Conservation (phyloP, 2,797 vertebrate genomes). For the Sebastes vulpes region DNA sequence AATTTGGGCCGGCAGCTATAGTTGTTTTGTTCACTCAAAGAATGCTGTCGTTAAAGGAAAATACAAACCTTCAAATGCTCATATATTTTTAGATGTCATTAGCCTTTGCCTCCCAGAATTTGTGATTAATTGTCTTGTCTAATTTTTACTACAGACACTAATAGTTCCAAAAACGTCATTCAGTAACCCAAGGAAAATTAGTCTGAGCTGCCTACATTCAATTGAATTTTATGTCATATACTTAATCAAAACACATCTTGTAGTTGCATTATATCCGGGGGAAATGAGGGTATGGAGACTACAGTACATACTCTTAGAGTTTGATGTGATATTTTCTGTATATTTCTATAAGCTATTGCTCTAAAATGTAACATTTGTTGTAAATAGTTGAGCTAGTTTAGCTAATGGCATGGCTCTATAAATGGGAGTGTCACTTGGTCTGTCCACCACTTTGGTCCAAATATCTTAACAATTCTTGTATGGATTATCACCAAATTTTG, state of each 20-base stretch:
- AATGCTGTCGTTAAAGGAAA: not conserved
- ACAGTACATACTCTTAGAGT: not conserved
- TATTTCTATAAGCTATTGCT: not conserved
- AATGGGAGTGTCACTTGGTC: not conserved
- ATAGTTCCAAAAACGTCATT: conserved; percentile 3
- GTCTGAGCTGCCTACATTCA: not conserved
- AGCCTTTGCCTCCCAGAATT: not conserved
- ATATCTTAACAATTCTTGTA: not conserved
- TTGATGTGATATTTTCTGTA: not conserved
- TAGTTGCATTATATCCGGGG: not conserved
- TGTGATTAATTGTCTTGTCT: conserved; percentile 4
- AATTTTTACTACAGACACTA: not conserved
- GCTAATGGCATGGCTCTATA: not conserved
- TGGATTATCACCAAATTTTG: not conserved
- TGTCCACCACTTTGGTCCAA: not conserved
- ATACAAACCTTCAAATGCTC: not conserved
- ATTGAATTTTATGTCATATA: not conserved
- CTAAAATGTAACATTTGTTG: not conserved
- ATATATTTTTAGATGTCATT: not conserved
- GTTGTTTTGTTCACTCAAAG: conserved; percentile 4
- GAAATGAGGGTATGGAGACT: not conserved
- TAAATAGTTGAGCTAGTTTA: not conserved
- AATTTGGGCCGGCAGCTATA: not conserved
- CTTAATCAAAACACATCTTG: not conserved
- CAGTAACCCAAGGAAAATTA: not conserved